Percentiles rank a stretch among this genome's conserved stretches.
phyloP scores from a whole-genome alignment of 2,797 vertebrate species.

The Ataeniobius toweri region DNA sequence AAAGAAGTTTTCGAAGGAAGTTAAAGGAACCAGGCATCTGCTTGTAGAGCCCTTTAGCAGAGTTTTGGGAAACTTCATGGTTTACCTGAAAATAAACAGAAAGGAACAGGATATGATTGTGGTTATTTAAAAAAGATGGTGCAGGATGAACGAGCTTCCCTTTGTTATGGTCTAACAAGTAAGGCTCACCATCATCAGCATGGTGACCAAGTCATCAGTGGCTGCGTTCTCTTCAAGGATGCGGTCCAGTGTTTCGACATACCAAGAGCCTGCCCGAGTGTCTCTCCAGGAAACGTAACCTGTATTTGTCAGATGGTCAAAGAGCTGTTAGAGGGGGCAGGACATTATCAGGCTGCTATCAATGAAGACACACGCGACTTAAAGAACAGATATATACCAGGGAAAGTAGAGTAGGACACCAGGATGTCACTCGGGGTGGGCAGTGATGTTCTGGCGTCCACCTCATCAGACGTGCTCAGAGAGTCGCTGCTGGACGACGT shows the following conservation, averaged over 20 bases:
- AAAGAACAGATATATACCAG: constrained; percentile 78
- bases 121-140: not conserved
- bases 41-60: constrained; percentile 88
- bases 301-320: constrained; percentile 54
- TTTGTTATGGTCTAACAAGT: not conserved
- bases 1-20: constrained; percentile 91
- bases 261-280: constrained; percentile 85
- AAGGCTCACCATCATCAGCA: constrained; percentile 85
- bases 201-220: constrained; percentile 81
- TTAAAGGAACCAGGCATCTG: constrained; percentile 95
- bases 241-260: constrained; percentile 85
- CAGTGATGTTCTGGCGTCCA: constrained; percentile 83
- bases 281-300: constrained; percentile 96
- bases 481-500: constrained; percentile 81
- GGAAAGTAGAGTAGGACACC: constrained; percentile 95
- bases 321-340: not conserved
- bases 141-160: not conserved
- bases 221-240: constrained; percentile 81
- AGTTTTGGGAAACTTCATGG: constrained; percentile 82
- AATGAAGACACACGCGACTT: not conserved
- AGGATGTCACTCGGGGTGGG: constrained; percentile 93
- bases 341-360: not conserved
- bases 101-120: not conserved
- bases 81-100: constrained; percentile 83
- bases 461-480: constrained; percentile 74